Base-by-base conservation (phyloP, 2,888 invertebrate genomes). In the Nowickia ferox region DNA sequence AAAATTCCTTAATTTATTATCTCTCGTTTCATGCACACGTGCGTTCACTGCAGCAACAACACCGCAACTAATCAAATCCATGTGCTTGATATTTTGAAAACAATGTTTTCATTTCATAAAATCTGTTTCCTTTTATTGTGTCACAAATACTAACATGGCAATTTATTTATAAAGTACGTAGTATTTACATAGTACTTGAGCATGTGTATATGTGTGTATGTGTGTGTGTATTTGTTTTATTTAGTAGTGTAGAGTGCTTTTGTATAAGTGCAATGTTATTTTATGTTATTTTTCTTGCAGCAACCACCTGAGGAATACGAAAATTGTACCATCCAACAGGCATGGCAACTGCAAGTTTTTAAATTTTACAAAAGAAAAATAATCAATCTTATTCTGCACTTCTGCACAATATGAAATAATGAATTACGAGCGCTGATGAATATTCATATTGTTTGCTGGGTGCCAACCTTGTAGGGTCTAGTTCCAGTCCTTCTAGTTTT, bases 221-320 rank as follows among this genome's bases (percentile, higher is more conserved):
- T 85, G 84, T 88, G 84, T 22, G 42, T 61, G n/a, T 63, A 57
- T 13, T 74, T 19, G 19, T 42, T 15, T 53, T 65, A 9, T 44
- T 46, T 11, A 15, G 1, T 22, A 22, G 13, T 44, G 13, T 44
- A n/a, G 22, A 44, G 9, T 71, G n/a, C 11, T 2, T 22, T 13
- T 57, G 65, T 51, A 42, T 46, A 84, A 77, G 87, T 88, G 86
- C 44, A 63, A 42, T 61, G 5, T 59, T 15, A 1, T 30, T 30
- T 30, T 30, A 48, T 81, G 76, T 74, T 78, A 66, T 66, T 88
- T 88, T 88, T 88, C 86, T 87, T 88, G 88, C 88, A 87, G 87
- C 88, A 87, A 88, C 87, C 89, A 89, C 89, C 89, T 89, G 89
- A 89, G 88, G 89, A 89, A 88, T 89, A 87, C 74, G 17, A 66